A percentile compares a stretch with the other conserved stretches of the same genome.
phyloP scores from a whole-genome alignment of 2,113 vertebrate genomes.

The Triplophysa dalaica region DNA sequence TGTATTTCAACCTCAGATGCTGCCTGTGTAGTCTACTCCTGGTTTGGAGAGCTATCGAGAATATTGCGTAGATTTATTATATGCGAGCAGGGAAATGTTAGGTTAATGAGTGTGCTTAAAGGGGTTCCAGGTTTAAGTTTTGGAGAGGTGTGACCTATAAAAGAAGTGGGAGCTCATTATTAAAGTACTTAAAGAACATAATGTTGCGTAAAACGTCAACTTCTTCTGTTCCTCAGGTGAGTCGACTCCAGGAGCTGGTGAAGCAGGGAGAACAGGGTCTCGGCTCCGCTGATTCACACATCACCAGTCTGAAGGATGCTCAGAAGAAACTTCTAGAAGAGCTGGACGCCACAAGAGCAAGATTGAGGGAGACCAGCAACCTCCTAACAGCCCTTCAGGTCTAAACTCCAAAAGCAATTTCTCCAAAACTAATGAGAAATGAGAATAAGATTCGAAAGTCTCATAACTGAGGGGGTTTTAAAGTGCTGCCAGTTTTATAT shows the following conservation, averaged over 20 bases:
- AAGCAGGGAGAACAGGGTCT: constrained; percentile 86
- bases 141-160: background rate
- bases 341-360: constrained; percentile 85
- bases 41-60: background rate
- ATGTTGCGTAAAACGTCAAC: background rate
- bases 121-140: background rate
- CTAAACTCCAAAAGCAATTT: constrained; percentile 21
- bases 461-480: background rate
- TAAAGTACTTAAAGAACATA: background rate
- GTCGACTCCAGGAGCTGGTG: constrained; percentile 83
- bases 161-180: background rate
- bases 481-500: background rate
- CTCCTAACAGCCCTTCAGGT: constrained; percentile 91
- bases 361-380: constrained; percentile 90
- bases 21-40: background rate
- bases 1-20: too few relatives aligned
- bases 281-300: constrained; percentile 86
- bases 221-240: constrained; percentile 71
- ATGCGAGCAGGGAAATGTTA: background rate
- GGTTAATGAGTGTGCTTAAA: background rate
- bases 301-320: constrained; percentile 88
- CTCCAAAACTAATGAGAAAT: background rate
- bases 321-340: constrained; percentile 93
- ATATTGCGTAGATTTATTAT: background rate
- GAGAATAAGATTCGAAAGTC: constrained; percentile 4